These are phyloP conservation scores for Phortica magna DNA, from an alignment of 2,888 invertebrate species.

Conservation along the genomic window DNA sequence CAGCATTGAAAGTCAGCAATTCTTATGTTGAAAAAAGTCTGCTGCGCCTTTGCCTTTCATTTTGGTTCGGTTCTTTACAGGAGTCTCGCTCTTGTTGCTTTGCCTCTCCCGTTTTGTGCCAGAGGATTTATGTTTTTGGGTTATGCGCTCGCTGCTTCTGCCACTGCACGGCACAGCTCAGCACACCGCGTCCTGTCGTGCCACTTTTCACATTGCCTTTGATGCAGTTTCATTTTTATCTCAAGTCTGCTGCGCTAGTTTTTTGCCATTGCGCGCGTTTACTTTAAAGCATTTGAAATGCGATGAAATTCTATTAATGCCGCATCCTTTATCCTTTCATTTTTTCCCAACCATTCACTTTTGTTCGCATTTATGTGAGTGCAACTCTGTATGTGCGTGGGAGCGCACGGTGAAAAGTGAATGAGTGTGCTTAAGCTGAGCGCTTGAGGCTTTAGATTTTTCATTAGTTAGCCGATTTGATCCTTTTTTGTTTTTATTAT, in stretches of 20 bases:
- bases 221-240: constrained; percentile 28
- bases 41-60: constrained; percentile 7
- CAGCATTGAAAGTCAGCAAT: constrained; percentile 41
- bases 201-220: constrained; percentile 37
- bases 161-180: neutral
- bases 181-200: neutral
- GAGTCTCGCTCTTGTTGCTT: constrained; percentile 2
- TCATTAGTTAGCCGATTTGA: constrained; percentile 40
- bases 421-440: neutral
- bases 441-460: constrained; percentile 45
- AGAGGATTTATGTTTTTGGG: constrained; percentile 71
- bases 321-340: neutral
- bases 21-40: constrained; percentile 2
- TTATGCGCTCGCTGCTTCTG: constrained; percentile 55
- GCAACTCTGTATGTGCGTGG: neutral
- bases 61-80: constrained; percentile 15
- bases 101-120: constrained; percentile 48
- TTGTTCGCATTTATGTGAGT: neutral
- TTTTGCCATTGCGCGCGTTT: constrained; percentile 24
- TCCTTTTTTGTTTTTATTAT: constrained; percentile 35
- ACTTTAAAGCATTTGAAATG: constrained; percentile 53
- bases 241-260: constrained; percentile 38
- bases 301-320: constrained; percentile 53
- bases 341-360: neutral
- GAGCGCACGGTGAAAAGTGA: neutral